Percentiles rank a stretch among this genome's conserved stretches.
Evolutionary conservation across 2,113 vertebrate species (phyloP).

Genomic region (Oryzias melastigma): DNA sequence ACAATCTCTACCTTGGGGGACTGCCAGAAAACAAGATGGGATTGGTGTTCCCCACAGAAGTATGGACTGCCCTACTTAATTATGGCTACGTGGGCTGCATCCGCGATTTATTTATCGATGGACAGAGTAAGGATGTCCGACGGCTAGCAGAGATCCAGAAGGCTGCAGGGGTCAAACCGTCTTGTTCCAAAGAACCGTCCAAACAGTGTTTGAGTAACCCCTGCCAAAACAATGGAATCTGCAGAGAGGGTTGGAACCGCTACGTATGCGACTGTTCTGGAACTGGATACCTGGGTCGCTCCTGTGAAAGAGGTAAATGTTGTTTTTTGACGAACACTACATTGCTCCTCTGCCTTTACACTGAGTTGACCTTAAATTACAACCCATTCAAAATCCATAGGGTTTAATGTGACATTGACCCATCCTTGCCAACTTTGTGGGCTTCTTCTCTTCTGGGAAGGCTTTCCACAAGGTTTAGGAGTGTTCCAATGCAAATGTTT

Average conservation of each 20-base stretch:
- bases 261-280: constrained; percentile 97
- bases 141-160: constrained; percentile 94
- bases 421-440: too few species aligned
- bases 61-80: constrained; percentile 98
- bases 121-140: constrained; percentile 95
- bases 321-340: constrained; percentile 1
- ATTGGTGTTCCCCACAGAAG: constrained; percentile 93
- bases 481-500: too few species aligned
- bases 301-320: constrained; percentile 92
- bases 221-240: constrained; percentile 93
- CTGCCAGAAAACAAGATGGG: constrained; percentile 95
- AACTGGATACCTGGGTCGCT: constrained; percentile 92
- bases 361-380: too few species aligned
- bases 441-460: too few species aligned
- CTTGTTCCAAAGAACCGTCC: constrained; percentile 91
- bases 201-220: constrained; percentile 98
- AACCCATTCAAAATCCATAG: too few species aligned
- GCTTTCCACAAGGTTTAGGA: too few species aligned
- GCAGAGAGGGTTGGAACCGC: constrained; percentile 97
- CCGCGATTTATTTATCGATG: constrained; percentile 95
- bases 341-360: too few species aligned
- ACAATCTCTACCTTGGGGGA: constrained; percentile 93
- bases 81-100: constrained; percentile 99
- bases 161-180: constrained; percentile 94
- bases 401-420: too few species aligned